A percentile compares a stretch with the other conserved stretches of the same genome.
Evolutionary conservation across 2,888 invertebrate genomes (phyloP).

Genomic region (Polymixis lichenea): DNA sequence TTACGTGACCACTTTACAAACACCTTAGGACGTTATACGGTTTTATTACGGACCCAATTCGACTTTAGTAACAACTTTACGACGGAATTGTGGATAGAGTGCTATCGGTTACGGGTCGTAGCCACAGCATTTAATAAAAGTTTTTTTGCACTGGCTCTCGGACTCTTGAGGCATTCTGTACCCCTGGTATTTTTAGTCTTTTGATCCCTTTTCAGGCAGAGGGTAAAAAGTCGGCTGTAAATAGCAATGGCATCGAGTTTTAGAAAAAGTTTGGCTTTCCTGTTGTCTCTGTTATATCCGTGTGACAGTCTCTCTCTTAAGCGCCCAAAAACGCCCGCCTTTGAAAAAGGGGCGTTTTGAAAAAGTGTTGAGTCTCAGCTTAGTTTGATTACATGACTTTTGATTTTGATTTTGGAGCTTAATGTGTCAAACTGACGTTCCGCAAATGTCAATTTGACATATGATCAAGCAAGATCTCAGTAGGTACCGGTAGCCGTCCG

Average conservation of each 20-base stretch:
- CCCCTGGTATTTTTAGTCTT: slow-evolving; percentile 34
- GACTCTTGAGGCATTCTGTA: slow-evolving; percentile 29
- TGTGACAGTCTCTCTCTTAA: background rate
- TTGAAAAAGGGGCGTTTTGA: no score
- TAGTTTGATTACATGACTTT: no score
- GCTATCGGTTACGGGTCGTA: slow-evolving; percentile 50
- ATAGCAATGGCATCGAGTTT: background rate
- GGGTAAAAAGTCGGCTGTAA: background rate
- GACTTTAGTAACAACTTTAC: slow-evolving; percentile 61
- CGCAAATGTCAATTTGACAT: background rate
- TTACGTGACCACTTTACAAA: slow-evolving; percentile 60
- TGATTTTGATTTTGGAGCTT: no score
- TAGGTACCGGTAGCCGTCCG: background rate
- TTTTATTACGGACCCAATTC: slow-evolving; percentile 54
- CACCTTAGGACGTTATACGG: slow-evolving; percentile 47
- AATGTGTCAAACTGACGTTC: background rate
- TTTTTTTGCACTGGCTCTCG: slow-evolving; percentile 30
- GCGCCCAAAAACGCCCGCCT: no score
- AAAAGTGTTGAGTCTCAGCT: background rate
- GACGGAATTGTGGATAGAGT: slow-evolving; percentile 49
- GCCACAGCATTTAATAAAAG: slow-evolving; percentile 56
- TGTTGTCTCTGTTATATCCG: background rate
- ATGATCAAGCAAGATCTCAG: background rate
- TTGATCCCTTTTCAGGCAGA: slow-evolving; percentile 2
- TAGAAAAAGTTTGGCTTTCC: background rate